Percentiles rank a stretch among this genome's conserved stretches.
Conservation (phyloP, 2,888 invertebrate species). For the Tetranychus piercei region DNA sequence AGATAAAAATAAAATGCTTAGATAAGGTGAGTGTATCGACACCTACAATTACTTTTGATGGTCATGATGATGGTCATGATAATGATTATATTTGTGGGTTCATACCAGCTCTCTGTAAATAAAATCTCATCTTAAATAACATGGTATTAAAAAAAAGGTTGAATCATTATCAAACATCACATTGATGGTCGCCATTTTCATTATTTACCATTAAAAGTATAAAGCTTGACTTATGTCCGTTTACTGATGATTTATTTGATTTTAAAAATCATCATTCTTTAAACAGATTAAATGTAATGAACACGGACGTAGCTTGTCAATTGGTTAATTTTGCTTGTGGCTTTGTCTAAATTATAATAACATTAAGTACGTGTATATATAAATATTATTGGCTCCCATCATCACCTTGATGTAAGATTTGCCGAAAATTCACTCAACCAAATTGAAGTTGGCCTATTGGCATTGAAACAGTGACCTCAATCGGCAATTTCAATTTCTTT, state of each 20-base stretch:
- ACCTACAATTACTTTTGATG: neutral
- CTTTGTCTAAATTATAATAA: neutral
- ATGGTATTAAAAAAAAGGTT: neutral
- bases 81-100: neutral
- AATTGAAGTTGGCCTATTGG: neutral
- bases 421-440: neutral
- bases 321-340: neutral
- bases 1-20: neutral
- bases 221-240: neutral
- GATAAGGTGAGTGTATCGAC: neutral
- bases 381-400: conserved; percentile 1
- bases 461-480: conserved; percentile 1
- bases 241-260: neutral
- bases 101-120: neutral
- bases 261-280: neutral
- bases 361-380: neutral
- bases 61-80: neutral
- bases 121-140: neutral
- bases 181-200: neutral
- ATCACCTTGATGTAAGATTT: neutral
- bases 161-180: neutral
- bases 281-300: neutral
- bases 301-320: neutral
- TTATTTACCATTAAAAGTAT: neutral
- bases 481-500: neutral